Base-by-base conservation (phyloP, 2,888 invertebrate genomes). In the Agrotis exclamationis region DNA sequence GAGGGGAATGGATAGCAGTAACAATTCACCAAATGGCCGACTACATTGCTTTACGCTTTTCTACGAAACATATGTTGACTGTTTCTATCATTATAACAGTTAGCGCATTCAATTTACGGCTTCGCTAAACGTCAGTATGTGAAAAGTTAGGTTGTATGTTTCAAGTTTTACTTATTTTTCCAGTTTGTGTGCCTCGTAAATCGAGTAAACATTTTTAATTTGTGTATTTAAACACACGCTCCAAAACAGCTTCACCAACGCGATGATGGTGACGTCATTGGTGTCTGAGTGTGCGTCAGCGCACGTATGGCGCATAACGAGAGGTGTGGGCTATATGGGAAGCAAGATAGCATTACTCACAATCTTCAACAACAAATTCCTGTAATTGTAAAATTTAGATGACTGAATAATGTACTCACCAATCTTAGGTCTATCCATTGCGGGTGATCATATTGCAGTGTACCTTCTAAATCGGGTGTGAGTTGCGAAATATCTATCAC, bases 361-460 rank as follows among this genome's bases (percentile, higher is more conserved):
- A 59, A 74, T 80, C 59, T 72, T 74, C 59, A 51, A 63, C 66
- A 63, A 64, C 59, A 44, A 71, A 73, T 83, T 77, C 72, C 75
- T 72, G 72, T 67, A 66, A 70, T 54, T 54, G 39, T 28, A 58
- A 50, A 69, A 68, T 82, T 24, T 64, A 39, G 33, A 28, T 63
- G 66, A 60, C 20, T 51, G 33, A 50, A 60, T 60, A 70, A 64
- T 67, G 45, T 64, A 54, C 95, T 94, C 87, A 96, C 96, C 94
- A 99, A 95, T 93, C 99, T 97, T 79, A 99, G 97, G 90, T 99
- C 99, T 88, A 99, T 98, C 99, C 99, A 99, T 91, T 98, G 99
- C 84, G 98, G 97, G 96, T 99, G 99, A 94, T 99, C 99, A 95
- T 99, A 99, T 87, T 97, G 97, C 87, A 99, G 96, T 39, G 98